Evolutionary conservation across 1,140 invertebrate genomes (phyloP).

Genomic region (Trachelipus rathkii): DNA sequence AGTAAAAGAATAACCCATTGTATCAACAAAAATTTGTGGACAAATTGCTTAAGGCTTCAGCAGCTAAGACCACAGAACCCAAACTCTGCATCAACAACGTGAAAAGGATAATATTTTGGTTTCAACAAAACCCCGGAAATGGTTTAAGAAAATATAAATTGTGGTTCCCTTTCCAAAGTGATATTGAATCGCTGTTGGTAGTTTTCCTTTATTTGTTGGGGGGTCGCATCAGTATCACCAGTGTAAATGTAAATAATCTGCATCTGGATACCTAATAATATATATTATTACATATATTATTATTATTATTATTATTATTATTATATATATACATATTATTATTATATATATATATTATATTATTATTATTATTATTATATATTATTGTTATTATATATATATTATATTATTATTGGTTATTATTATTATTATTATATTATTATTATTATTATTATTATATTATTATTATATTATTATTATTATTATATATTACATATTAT

Average conservation of each 20-base stretch:
- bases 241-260: conserved; percentile 80
- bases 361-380: no score
- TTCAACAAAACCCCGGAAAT: conserved; percentile 70
- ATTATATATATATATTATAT: no score
- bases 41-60: conserved; percentile 74
- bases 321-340: no score
- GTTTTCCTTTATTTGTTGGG: conserved; percentile 68
- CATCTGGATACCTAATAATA: conserved; percentile 61
- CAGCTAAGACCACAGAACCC: conserved; percentile 77
- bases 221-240: conserved; percentile 73
- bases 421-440: no score
- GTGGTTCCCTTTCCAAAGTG: conserved; percentile 59
- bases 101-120: conserved; percentile 81
- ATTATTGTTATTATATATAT: no score
- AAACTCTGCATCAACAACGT: conserved; percentile 91
- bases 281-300: not conserved
- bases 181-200: conserved; percentile 78
- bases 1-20: conserved; percentile 92
- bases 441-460: no score
- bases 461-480: no score
- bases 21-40: conserved; percentile 85
- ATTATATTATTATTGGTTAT: no score
- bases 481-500: no score
- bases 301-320: no score
- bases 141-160: conserved; percentile 79